A percentile compares a stretch with the other conserved stretches of the same genome.
Conservation (phyloP, 2,113 vertebrate species). For the Agapornis roseicollis region DNA sequence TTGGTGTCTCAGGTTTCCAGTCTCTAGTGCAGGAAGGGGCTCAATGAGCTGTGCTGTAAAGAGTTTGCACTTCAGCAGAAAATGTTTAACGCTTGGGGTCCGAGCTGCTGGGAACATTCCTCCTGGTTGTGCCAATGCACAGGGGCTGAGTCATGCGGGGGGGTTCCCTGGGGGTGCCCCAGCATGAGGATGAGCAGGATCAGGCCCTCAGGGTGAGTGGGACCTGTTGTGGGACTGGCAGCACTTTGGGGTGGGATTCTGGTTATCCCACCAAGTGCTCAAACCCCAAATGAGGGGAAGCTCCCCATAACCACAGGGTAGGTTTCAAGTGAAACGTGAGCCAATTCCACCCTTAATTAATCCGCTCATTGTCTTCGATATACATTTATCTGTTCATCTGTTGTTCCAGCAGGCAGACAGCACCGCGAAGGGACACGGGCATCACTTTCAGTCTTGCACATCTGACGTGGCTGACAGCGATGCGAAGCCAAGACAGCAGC, state of each 20-base stretch:
- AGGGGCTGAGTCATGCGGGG: fast-evolving
- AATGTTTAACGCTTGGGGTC: not conserved
- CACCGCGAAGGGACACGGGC: fast-evolving
- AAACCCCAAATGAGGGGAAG: not conserved
- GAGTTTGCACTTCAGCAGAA: constrained; percentile 23
- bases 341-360: not conserved
- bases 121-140: fast-evolving
- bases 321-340: not conserved
- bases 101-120: not conserved
- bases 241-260: not conserved
- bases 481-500: fast-evolving
- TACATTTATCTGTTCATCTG: not conserved
- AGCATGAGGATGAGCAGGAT: not conserved
- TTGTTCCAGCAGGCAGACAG: fast-evolving
- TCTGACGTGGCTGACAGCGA: fast-evolving
- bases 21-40: not conserved
- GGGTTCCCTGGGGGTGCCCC: not conserved
- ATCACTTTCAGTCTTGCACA: not conserved
- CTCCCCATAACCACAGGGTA: fast-evolving
- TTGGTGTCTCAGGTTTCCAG: not conserved
- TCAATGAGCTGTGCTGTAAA: not conserved
- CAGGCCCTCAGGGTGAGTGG: not conserved
- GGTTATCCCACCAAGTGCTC: not conserved
- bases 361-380: fast-evolving
- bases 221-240: fast-evolving